phyloP scores from a whole-genome alignment of 2,113 vertebrate species.

The Oreotragus oreotragus region DNA sequence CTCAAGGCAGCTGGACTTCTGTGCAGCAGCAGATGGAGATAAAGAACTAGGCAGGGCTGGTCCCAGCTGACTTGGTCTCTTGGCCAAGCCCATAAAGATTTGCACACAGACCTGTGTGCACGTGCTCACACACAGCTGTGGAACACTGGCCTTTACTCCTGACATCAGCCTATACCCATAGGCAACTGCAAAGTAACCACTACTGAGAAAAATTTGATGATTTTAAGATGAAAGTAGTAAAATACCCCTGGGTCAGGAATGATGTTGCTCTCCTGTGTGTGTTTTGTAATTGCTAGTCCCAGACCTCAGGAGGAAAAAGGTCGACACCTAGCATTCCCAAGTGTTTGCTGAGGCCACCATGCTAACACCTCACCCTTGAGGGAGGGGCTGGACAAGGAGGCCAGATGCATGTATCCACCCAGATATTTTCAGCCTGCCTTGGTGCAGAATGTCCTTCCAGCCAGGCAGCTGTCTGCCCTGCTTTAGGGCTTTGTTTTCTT shows the following conservation, averaged over 20 bases:
- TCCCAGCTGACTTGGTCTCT: not conserved
- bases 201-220: not conserved
- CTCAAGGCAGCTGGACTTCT: not conserved
- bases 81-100: not conserved
- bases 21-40: not conserved
- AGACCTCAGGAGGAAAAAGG: not conserved
- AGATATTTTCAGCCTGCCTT: not conserved
- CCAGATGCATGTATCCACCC: not conserved
- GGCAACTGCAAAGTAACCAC: not conserved
- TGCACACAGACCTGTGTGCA: not conserved
- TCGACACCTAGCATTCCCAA: not conserved
- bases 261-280: not conserved
- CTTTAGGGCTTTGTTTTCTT: not conserved
- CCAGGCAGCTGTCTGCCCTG: not conserved
- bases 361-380: not conserved
- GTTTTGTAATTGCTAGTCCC: not conserved
- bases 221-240: not conserved
- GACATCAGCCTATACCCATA: not conserved
- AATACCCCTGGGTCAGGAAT: not conserved
- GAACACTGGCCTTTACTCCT: not conserved
- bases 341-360: not conserved
- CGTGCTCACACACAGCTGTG: not conserved
- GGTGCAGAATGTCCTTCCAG: slow-evolving; percentile 35
- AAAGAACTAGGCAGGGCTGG: not conserved
- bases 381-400: not conserved